phyloP scores from a whole-genome alignment of 37 sponge, comb jelly and placozoan species.

The Corticium candelabrum region DNA sequence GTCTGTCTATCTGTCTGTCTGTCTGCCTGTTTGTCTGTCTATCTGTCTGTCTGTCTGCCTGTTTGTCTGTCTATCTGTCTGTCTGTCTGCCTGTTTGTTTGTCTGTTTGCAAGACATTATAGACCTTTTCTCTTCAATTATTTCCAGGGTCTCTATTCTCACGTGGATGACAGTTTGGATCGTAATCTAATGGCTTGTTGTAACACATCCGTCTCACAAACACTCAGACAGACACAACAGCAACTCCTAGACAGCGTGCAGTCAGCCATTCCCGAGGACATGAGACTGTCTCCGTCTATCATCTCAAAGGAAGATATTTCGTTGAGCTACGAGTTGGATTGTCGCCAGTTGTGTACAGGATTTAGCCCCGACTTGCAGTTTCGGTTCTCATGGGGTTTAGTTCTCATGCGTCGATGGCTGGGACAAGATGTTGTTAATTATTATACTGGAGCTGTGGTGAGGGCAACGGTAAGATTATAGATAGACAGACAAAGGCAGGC shows the following conservation, averaged over 20 bases:
- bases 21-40: too few species aligned
- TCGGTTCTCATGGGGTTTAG: neutral
- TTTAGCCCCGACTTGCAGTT: slow-evolving; percentile 7
- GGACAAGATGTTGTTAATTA: neutral
- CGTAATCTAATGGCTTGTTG: neutral
- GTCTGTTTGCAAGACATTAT: too few species aligned
- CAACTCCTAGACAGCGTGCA: neutral
- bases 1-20: too few species aligned
- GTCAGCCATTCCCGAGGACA: neutral
- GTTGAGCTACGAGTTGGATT: neutral
- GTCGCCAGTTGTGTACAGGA: neutral
- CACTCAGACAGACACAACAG: neutral
- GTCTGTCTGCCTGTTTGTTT: too few species aligned
- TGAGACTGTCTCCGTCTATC: neutral
- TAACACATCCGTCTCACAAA: neutral
- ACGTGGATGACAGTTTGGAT: neutral
- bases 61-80: too few species aligned
- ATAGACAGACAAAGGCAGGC: too few species aligned
- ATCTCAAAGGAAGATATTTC: neutral
- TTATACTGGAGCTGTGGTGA: neutral
- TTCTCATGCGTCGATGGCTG: neutral
- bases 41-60: too few species aligned
- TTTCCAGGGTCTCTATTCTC: neutral
- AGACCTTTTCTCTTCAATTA: neutral
- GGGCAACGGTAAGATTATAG: neutral